These are phyloP conservation scores for Bufotes viridis DNA, from an alignment of 2,797 vertebrate species.

Conservation along the genomic window DNA sequence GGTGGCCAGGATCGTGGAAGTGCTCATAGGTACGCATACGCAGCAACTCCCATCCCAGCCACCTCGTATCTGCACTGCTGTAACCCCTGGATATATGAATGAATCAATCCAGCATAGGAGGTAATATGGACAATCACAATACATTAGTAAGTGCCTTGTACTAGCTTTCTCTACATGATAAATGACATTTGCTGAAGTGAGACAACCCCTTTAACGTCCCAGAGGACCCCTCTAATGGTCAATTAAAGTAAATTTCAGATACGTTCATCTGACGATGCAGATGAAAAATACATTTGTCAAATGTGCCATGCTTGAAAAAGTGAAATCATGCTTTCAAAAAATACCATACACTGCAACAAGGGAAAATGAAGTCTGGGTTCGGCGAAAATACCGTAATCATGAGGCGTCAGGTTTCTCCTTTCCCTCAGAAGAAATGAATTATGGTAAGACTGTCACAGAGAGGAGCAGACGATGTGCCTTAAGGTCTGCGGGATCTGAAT, in stretches of 20 bases:
- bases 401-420: neutral
- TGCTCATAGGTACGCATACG: too few species aligned
- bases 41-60: too few species aligned
- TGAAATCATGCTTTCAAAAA: neutral
- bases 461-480: conserved; percentile 23
- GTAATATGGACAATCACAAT: too few species aligned
- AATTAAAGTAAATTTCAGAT: neutral
- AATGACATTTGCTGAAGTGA: too few species aligned
- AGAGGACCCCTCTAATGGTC: neutral
- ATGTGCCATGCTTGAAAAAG: neutral
- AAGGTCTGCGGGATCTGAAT: conserved; percentile 37
- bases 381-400: neutral
- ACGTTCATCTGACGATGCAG: neutral
- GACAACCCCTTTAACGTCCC: too few species aligned
- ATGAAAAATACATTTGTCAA: neutral
- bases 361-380: neutral
- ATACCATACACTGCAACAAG: neutral
- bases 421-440: conserved; percentile 25
- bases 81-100: too few species aligned
- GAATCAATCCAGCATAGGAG: too few species aligned
- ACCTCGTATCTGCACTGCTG: too few species aligned
- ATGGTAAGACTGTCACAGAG: conserved; percentile 16
- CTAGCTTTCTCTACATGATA: too few species aligned
- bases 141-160: too few species aligned
- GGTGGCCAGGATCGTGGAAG: too few species aligned